A percentile compares a stretch with the other conserved stretches of the same genome.
These are phyloP conservation scores for Lycorma delicatula DNA, from an alignment of 1,140 invertebrate genomes.

Conservation along the genomic window DNA sequence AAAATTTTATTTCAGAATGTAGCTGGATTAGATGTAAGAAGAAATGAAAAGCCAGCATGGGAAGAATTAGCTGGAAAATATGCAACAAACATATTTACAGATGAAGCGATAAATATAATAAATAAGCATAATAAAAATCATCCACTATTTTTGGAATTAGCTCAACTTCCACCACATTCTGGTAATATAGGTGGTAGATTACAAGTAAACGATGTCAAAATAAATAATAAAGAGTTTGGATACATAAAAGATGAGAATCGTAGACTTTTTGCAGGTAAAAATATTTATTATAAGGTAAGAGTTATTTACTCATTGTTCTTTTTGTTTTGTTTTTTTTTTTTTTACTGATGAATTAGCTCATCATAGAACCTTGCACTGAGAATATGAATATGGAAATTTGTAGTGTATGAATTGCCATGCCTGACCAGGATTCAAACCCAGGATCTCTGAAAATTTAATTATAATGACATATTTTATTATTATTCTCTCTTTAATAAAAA, in stretches of 20 bases:
- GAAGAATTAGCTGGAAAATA: slow-evolving; percentile 35
- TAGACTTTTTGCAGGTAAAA: slow-evolving; percentile 47
- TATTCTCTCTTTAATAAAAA: too few relatives aligned
- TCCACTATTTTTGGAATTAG: slow-evolving; percentile 70
- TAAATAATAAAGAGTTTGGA: slow-evolving; percentile 44
- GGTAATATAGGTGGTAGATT: slow-evolving; percentile 45
- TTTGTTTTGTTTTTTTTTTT: too few relatives aligned
- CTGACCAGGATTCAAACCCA: too few relatives aligned
- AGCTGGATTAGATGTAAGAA: neutral
- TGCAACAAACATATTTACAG: slow-evolving; percentile 48
- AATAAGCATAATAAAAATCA: slow-evolving; percentile 38
- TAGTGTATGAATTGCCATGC: too few relatives aligned
- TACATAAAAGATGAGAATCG: slow-evolving; percentile 48
- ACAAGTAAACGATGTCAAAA: slow-evolving; percentile 42
- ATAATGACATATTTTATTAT: too few relatives aligned
- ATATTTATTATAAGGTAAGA: too few relatives aligned
- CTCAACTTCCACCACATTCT: slow-evolving; percentile 69
- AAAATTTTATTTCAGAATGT: neutral
- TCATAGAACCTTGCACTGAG: too few relatives aligned
- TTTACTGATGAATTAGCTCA: too few relatives aligned
- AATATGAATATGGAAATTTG: too few relatives aligned
- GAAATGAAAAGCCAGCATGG: neutral
- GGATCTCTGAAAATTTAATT: too few relatives aligned
- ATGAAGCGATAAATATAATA: slow-evolving; percentile 45
- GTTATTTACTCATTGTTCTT: too few relatives aligned